Percentiles rank a stretch among this genome's conserved stretches.
Evolutionary conservation across 2,113 vertebrate species (phyloP).

Genomic region (Nesospiza acunhae): DNA sequence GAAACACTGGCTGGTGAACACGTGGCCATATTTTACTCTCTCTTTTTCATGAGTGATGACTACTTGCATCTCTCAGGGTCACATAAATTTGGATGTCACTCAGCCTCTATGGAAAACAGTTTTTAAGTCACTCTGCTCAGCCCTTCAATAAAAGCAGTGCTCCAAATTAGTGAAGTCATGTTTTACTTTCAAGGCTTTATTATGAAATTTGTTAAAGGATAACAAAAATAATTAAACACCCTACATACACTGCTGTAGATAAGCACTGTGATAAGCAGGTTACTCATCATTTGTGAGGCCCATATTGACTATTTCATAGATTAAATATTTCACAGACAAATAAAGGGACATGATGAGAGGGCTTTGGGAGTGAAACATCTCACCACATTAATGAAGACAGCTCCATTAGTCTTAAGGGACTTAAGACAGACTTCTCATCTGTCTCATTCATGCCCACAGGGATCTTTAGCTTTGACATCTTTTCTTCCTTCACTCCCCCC

Average conservation of each 20-base stretch:
- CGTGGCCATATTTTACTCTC: neutral
- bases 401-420: neutral
- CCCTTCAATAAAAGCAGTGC: neutral
- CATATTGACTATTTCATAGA: neutral
- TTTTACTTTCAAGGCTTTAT: neutral
- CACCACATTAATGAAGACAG: neutral
- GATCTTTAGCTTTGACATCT: neutral
- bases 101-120: neutral
- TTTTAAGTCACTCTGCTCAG: neutral
- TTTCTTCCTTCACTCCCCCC: accelerated
- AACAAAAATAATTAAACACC: neutral
- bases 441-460: neutral
- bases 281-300: neutral
- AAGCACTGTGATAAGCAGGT: neutral
- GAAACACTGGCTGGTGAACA: neutral
- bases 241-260: neutral
- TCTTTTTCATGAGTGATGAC: neutral
- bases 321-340: neutral
- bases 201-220: neutral
- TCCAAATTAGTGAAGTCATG: neutral
- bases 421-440: too few relatives aligned
- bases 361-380: neutral
- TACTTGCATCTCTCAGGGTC: neutral
- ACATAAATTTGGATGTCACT: neutral
- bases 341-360: neutral